These are phyloP conservation scores for Maconellicoccus hirsutus DNA, from an alignment of 1,140 invertebrate species.

Conservation along the genomic window DNA sequence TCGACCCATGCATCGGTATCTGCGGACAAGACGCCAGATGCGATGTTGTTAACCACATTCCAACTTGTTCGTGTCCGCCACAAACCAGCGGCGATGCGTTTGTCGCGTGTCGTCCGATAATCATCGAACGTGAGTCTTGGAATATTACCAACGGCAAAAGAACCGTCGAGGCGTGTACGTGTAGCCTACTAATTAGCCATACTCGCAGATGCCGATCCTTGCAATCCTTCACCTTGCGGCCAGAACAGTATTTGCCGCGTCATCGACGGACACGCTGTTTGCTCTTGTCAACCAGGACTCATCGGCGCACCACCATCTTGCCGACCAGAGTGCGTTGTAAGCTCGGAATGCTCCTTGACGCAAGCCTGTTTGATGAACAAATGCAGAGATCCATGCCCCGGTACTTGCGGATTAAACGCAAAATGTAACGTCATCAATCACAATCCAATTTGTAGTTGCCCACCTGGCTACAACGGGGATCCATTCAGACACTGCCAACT, in stretches of 20 bases:
- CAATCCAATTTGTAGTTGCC: constrained; percentile 45
- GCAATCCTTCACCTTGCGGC: constrained; percentile 50
- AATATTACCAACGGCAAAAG: too few relatives aligned
- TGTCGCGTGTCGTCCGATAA: constrained; percentile 42
- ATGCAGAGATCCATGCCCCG: constrained; percentile 64
- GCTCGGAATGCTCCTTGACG: constrained; percentile 65
- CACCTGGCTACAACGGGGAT: constrained; percentile 41
- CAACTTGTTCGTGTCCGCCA: constrained; percentile 52
- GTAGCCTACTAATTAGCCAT: too few relatives aligned
- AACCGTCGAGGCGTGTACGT: too few relatives aligned
- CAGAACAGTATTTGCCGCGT: constrained; percentile 56
- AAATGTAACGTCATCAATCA: constrained; percentile 58
- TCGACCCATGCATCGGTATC: constrained; percentile 63
- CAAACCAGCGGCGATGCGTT: constrained; percentile 69
- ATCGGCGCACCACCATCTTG: constrained; percentile 57
- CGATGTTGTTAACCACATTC: constrained; percentile 54
- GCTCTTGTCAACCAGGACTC: constrained; percentile 48
- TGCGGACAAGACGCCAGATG: constrained; percentile 65
- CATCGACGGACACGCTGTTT: constrained; percentile 52
- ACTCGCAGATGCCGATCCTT: constrained; percentile 35
- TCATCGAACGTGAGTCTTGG: neutral
- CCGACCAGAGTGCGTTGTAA: constrained; percentile 62
- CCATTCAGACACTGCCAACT: constrained; percentile 42
- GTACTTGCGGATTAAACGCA: constrained; percentile 62
- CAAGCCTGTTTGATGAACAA: constrained; percentile 63